Percentiles rank a stretch among this genome's conserved stretches.
These are phyloP conservation scores for Mirounga angustirostris DNA, from an alignment of 2,113 vertebrate genomes.

Conservation along the genomic window DNA sequence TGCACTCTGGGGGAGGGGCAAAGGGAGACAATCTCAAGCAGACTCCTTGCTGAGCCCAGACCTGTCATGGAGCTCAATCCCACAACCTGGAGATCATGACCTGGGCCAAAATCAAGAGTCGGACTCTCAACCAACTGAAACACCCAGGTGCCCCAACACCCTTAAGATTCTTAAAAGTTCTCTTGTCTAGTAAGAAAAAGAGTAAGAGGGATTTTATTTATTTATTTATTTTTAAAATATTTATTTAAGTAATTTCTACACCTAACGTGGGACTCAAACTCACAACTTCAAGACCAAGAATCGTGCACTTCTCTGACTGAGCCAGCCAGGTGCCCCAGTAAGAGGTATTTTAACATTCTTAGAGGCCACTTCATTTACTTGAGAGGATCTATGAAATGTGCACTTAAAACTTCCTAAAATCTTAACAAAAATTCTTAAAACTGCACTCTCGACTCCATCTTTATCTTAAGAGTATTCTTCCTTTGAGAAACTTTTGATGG, in stretches of 20 bases:
- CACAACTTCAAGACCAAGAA: not conserved
- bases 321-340: not conserved
- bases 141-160: not conserved
- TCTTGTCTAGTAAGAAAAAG: not conserved
- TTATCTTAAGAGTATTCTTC: not conserved
- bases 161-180: slow-evolving; percentile 25
- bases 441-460: not conserved
- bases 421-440: slow-evolving; percentile 10
- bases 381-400: not conserved
- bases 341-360: slow-evolving; percentile 15
- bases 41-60: not conserved
- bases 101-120: not conserved
- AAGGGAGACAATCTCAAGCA: not conserved
- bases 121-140: not conserved
- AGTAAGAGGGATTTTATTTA: not conserved
- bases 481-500: slow-evolving; percentile 19
- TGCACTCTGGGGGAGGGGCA: not conserved
- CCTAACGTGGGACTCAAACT: not conserved
- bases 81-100: not conserved
- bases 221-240: not conserved
- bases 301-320: not conserved
- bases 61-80: not conserved
- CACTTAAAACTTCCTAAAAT: slow-evolving; percentile 14
- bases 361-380: not conserved
- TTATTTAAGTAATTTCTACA: not conserved